phyloP scores from a whole-genome alignment of 2,113 vertebrate genomes.

The Anser brachyrhynchus region DNA sequence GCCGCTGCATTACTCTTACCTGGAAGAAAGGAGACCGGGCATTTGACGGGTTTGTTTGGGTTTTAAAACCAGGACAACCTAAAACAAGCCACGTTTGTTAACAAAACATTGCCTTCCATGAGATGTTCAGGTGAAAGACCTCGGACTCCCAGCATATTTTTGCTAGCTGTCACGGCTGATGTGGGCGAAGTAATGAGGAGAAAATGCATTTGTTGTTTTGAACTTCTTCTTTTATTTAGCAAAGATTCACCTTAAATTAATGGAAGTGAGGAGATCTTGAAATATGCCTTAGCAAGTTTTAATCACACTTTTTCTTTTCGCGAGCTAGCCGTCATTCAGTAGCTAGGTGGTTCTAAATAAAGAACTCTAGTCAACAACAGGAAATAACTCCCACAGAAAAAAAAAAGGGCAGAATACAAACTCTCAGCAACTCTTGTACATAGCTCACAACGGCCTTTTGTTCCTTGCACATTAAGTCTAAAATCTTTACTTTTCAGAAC shows the following conservation, averaged over 20 bases:
- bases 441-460: conserved; percentile 89
- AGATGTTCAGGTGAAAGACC: neutral
- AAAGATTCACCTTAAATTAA: conserved; percentile 50
- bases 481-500: conserved; percentile 74
- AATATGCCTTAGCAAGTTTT: conserved; percentile 72
- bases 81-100: conserved; percentile 4
- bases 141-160: neutral
- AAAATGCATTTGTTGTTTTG: conserved; percentile 2
- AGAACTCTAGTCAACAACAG: conserved; percentile 99
- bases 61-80: neutral
- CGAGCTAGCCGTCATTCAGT: conserved; percentile 79
- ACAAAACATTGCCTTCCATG: neutral
- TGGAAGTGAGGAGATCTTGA: conserved; percentile 63
- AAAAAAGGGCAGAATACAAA: conserved; percentile 88
- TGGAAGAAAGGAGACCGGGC: neutral
- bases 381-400: conserved; percentile 98
- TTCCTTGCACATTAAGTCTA: conserved; percentile 71
- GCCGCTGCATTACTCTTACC: neutral
- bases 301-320: conserved; percentile 75
- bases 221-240: conserved; percentile 13
- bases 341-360: conserved; percentile 99
- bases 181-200: neutral
- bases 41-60: neutral
- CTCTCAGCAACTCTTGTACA: conserved; percentile 87
- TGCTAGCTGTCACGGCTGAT: neutral